Percentiles rank a stretch among this genome's conserved stretches.
These are phyloP conservation scores for Cyaniris semiargus DNA, from an alignment of 2,888 invertebrate species.

Conservation along the genomic window DNA sequence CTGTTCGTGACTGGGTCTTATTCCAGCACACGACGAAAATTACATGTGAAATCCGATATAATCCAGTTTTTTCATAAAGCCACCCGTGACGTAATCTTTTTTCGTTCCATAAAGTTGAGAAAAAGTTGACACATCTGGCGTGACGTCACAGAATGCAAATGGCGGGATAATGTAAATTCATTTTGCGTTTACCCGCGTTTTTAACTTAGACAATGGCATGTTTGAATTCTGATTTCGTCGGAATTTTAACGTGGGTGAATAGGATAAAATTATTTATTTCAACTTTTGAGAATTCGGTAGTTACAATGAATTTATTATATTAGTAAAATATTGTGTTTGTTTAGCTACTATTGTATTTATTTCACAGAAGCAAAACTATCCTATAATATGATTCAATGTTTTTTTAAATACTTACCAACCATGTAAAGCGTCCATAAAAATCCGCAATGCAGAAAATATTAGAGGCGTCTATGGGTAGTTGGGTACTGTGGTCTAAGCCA, in stretches of 20 bases:
- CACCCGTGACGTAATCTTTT: not conserved
- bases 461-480: too few species aligned
- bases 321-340: too few species aligned
- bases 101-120: slow-evolving; percentile 7
- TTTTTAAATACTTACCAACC: too few species aligned
- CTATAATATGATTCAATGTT: too few species aligned
- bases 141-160: slow-evolving; percentile 8
- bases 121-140: slow-evolving; percentile 26
- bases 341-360: too few species aligned
- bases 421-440: too few species aligned
- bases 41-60: not conserved
- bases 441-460: too few species aligned
- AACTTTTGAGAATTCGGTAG: not conserved
- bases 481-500: too few species aligned
- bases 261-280: not conserved
- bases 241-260: not conserved
- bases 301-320: not conserved
- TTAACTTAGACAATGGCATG: slow-evolving; percentile 13
- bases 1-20: too few species aligned
- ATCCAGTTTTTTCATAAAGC: slow-evolving; percentile 6
- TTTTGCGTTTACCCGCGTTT: slow-evolving; percentile 1
- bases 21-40: not conserved
- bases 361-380: too few species aligned
- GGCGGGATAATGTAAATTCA: slow-evolving; percentile 15
- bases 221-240: slow-evolving; percentile 9